Percentiles rank a stretch among this genome's conserved stretches.
Conservation (phyloP, 2,113 vertebrate species). For the Tauraco erythrolophus region DNA sequence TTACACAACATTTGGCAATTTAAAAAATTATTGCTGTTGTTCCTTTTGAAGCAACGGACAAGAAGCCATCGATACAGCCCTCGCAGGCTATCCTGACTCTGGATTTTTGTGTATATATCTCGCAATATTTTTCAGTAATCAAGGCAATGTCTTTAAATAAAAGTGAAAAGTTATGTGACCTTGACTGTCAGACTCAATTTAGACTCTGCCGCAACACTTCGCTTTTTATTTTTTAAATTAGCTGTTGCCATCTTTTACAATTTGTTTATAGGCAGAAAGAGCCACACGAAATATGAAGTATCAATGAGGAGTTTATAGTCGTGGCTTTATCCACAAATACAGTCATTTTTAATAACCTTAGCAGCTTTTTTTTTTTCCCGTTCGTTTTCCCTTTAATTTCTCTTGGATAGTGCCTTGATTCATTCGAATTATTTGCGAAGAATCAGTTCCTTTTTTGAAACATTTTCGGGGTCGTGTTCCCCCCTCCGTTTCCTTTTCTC, state of each 20-base stretch:
- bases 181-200: constrained; percentile 78
- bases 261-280: constrained; percentile 68
- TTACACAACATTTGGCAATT: constrained; percentile 12
- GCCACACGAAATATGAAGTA: neutral
- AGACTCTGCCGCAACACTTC: constrained; percentile 51
- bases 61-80: neutral
- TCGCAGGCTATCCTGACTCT: neutral
- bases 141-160: constrained; percentile 68
- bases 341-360: constrained; percentile 22
- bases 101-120: neutral
- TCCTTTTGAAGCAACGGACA: neutral
- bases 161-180: constrained; percentile 76
- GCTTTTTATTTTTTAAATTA: constrained; percentile 80
- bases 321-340: neutral
- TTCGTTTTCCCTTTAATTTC: neutral
- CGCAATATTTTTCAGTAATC: constrained; percentile 38
- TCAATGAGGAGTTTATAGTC: constrained; percentile 12
- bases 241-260: constrained; percentile 74
- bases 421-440: neutral
- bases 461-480: neutral
- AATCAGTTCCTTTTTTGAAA: neutral
- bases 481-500: neutral
- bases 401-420: neutral
- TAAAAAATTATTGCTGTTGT: neutral
- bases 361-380: neutral